Percentiles rank a stretch among this genome's conserved stretches.
phyloP scores from a whole-genome alignment of 2,888 invertebrate genomes.

The Coelogynopora nodosa region DNA sequence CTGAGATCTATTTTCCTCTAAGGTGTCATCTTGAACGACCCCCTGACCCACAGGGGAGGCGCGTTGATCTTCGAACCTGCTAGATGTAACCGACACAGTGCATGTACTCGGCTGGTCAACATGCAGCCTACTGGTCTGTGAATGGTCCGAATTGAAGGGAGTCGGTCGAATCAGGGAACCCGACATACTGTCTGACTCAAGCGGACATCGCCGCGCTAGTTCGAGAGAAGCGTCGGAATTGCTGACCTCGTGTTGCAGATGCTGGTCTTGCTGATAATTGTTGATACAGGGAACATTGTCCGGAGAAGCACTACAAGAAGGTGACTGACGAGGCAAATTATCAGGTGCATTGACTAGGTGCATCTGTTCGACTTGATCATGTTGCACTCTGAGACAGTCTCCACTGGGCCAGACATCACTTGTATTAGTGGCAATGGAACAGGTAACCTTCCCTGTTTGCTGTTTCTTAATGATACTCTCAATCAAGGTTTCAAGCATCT shows the following conservation, averaged over 20 bases:
- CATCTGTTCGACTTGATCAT: neutral
- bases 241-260: too few relatives aligned
- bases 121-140: neutral
- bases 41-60: neutral
- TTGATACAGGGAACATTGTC: too few relatives aligned
- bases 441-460: constrained; percentile 18
- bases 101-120: neutral
- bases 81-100: neutral
- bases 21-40: neutral
- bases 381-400: neutral
- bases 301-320: too few relatives aligned
- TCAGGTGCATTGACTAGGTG: too few relatives aligned
- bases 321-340: too few relatives aligned
- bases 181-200: neutral
- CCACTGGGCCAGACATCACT: neutral
- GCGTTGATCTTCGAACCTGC: neutral
- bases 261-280: too few relatives aligned
- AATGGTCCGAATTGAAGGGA: neutral
- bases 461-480: neutral
- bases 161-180: neutral
- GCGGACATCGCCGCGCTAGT: neutral
- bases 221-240: neutral
- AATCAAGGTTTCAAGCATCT: neutral
- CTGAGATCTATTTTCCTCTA: neutral
- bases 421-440: constrained; percentile 38